Evolutionary conservation across 1,140 invertebrate genomes (phyloP).

Genomic region (Drosophila nigrodunni): DNA sequence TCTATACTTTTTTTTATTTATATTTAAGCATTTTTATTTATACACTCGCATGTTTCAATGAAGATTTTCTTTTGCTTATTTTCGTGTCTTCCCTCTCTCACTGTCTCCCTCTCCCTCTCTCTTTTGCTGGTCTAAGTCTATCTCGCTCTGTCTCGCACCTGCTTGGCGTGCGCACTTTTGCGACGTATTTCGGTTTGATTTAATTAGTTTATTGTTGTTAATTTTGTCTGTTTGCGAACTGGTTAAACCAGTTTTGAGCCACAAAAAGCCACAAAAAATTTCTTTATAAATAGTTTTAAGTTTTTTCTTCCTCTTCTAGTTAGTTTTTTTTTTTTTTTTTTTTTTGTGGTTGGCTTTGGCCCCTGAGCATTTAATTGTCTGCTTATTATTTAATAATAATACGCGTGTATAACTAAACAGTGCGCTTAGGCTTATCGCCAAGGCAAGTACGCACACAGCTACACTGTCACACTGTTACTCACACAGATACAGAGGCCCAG

Average conservation of each 20-base stretch:
- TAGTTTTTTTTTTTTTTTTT: constrained; percentile 15
- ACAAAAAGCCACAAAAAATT: constrained; percentile 41
- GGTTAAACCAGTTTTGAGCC: constrained; percentile 67
- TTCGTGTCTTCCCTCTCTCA: constrained; percentile 21
- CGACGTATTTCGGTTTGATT: constrained; percentile 74
- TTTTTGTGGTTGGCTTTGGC: constrained; percentile 17
- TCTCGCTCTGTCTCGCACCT: constrained; percentile 29
- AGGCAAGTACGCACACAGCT: constrained; percentile 19
- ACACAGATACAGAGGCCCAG: constrained; percentile 12
- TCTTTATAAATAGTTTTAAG: constrained; percentile 61
- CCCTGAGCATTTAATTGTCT: constrained; percentile 40
- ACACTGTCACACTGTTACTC: not conserved
- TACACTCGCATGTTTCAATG: constrained; percentile 55
- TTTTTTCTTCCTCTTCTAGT: not conserved
- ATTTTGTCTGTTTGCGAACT: constrained; percentile 57
- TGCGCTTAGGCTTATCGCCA: constrained; percentile 70
- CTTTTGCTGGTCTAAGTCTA: constrained; percentile 1
- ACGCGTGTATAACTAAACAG: constrained; percentile 48
- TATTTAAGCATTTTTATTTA: constrained; percentile 67
- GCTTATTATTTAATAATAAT: constrained; percentile 72
- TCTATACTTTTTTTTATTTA: constrained; percentile 18
- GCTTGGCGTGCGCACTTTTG: constrained; percentile 54
- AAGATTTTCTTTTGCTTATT: constrained; percentile 52
- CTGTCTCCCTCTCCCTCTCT: constrained; percentile 4
- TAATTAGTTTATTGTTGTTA: constrained; percentile 80